Base-by-base conservation (phyloP, 2,113 vertebrate species). In the Cathartes aura region DNA sequence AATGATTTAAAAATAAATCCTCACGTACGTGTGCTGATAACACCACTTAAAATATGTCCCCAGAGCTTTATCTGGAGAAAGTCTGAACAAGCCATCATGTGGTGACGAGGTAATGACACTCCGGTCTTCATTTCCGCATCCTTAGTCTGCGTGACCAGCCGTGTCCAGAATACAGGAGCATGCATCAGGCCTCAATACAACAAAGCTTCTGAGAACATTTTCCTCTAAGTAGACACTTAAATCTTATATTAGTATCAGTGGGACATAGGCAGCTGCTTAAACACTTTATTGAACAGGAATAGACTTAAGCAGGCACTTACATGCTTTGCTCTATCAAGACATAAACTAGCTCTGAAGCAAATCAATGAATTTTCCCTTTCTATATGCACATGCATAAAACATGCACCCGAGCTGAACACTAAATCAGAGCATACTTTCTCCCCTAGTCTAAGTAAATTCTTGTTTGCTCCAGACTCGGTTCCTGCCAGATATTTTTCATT, bases 271-370 rank as follows among this genome's bases (percentile, higher is more conserved):
- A 90, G 75, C 67, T 86, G 59, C 75, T 87, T 89, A 94, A 90
- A 60, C 76, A 52, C 34, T 93, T 97, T 52, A 89, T 91, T 84
- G 91, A 94, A 87, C 83, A 75, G 72, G 32, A 91, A 67, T 55
- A 93, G 72, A 89, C 63, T 93, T 89, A 74, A 84, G 80, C 56
- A 87, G 82, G 64, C 73, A 76, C 47, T 89, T 88, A 76, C 14
- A 62, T 30, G 55, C 71, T 93, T 85, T 90, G 50, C n/a, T 91
- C 83, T 73, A 45, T 76, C 72, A 87, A 93, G 80, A 87, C 64
- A 74, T 89, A 90, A 96, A 93, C 42, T 27, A 87, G 66, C 67
- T 89, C 80, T 92, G 95, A 92, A 89, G 72, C 21, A 89, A 96
- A 92, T 78, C 72, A 71, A 92, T 92, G 82, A 40, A 32, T 92